Base-by-base conservation (phyloP, 2,113 vertebrate species). In the Hippocampus zosterae region DNA sequence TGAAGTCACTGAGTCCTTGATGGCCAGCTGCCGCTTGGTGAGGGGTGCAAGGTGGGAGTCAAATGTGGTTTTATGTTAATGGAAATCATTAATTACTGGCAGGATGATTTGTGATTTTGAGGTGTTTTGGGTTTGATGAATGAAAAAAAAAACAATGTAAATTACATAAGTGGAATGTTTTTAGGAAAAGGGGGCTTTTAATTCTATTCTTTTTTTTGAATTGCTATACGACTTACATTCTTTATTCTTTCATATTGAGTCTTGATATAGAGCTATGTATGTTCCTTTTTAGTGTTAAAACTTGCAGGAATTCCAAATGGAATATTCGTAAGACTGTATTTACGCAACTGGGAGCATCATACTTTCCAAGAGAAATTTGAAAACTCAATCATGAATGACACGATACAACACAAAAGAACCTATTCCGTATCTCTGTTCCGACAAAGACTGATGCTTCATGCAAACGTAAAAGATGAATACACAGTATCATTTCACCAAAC, bases 51-150 rank as follows among this genome's bases (percentile, higher is more conserved):
- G 70, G 85, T 79, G 50, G 88, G 89, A 84, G 89, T 90, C 85
- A 91, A 93, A 92, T 87, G 85, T 84, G 69, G 74, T 79, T 91
- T 91, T 91, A 91, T 91, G 91, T 91, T 90, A 91, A 91, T 89
- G 79, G 78, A 76, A 84, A 84, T 78, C 74, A 77, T 90, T 88
- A 88, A 89, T 91, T 84, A 89, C 77, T 33, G 19, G 15, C 7
- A 29, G 57, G 61, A 60, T 73, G 74, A 81, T 80, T 72, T 68
- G 77, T 82, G 81, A 80, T 61, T 77, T 33, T 65, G 53, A 37
- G 61, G 25, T 53, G 57, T 59, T 75, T 74, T 56, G 21, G 13
- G 70, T 55, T 68, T 63, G 7, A 60, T 7, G 15, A 60, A 7
- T 3, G 40, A 8, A 40, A 7, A 21, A 21, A 40, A 33, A 27